Base-by-base conservation (phyloP, 1,140 invertebrate species). In the Amphibalanus amphitrite region DNA sequence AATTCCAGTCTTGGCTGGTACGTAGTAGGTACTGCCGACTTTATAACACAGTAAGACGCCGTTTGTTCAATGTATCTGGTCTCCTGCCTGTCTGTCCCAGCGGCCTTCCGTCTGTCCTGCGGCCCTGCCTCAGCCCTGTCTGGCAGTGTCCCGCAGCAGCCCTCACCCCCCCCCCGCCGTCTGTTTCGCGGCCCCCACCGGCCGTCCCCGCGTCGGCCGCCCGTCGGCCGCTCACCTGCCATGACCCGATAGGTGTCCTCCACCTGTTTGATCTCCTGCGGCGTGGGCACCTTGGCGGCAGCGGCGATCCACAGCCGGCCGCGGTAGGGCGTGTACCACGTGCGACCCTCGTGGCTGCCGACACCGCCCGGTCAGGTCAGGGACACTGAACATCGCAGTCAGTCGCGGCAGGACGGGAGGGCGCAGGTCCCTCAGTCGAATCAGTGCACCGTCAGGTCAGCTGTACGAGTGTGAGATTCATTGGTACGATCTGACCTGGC, bases 251-350 rank as follows among this genome's bases (percentile, higher is more conserved):
- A 96, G 47, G 85, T 83, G 74, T 88, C 82, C 81, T 96, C 88
- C 10, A 92, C 70, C 1, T 84, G 80, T 25, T 82, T 79, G 69
- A 96, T 87, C 74, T 92, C 88, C 69, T 91, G 85, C 28, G 81
- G 77, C 29, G 85, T 82, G 0, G 93, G 88, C 30, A 82, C 78
- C 81, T 92, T 93, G 0, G 85, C 83, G 0, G 91, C 89, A 20
- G 95, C 87, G 72, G 93, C 93, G 74, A 98, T 97, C 95, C 95
- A 98, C 33, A 98, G 80, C 69, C 91, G 83, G 3, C 95, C 95
- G 77, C 95, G 84, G 80, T 97, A 91, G 68, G 88, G 82, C 0
- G 90, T 90, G 77, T 95, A 97, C 95, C 95, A 98, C 28, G 85
- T 89, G 74, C 95, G 84, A 64, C 95, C 95, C 85, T 97, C 95